phyloP scores from a whole-genome alignment of 2,113 vertebrate genomes.

The Neolamprologus cancellatus region DNA sequence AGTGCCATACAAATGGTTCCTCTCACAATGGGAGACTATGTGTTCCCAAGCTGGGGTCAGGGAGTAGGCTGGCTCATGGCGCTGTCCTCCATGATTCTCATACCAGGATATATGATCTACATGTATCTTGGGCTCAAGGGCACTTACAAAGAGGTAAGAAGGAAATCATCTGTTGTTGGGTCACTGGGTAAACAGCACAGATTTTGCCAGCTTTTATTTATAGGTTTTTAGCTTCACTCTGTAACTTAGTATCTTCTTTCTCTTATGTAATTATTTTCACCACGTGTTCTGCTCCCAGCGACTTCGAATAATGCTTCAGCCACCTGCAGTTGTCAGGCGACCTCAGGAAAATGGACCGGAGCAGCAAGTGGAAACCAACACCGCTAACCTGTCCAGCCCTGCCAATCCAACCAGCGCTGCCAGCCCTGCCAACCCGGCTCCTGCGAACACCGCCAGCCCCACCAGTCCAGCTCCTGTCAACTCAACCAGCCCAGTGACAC shows the following conservation, averaged over 20 bases:
- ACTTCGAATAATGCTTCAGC: slow-evolving; percentile 89
- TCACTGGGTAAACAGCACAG: neutral
- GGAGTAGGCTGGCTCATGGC: slow-evolving; percentile 99
- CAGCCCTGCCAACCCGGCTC: neutral
- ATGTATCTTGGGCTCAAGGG: slow-evolving; percentile 92
- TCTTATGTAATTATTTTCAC: neutral
- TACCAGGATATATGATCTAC: slow-evolving; percentile 95
- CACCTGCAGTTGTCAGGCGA: slow-evolving; percentile 76
- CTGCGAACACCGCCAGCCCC: slow-evolving; percentile 16
- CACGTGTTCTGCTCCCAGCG: slow-evolving; percentile 67
- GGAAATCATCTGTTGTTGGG: neutral
- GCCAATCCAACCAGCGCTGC: slow-evolving; percentile 21
- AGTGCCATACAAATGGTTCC: slow-evolving; percentile 97
- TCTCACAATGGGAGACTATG: slow-evolving; percentile 90
- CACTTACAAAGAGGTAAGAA: slow-evolving; percentile 91
- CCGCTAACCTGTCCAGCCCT: slow-evolving; percentile 42
- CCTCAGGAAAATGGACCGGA: slow-evolving; percentile 88
- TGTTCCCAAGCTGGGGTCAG: slow-evolving; percentile 96
- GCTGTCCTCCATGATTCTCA: slow-evolving; percentile 95
- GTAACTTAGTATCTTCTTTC: neutral
- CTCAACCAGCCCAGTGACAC: slow-evolving; percentile 35
- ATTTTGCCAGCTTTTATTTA: neutral
- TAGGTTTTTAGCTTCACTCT: neutral
- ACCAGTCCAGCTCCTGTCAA: slow-evolving; percentile 61
- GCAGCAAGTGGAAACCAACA: slow-evolving; percentile 71